Conservation (phyloP, 2,797 vertebrate species). For the Moxostoma hubbsi region DNA sequence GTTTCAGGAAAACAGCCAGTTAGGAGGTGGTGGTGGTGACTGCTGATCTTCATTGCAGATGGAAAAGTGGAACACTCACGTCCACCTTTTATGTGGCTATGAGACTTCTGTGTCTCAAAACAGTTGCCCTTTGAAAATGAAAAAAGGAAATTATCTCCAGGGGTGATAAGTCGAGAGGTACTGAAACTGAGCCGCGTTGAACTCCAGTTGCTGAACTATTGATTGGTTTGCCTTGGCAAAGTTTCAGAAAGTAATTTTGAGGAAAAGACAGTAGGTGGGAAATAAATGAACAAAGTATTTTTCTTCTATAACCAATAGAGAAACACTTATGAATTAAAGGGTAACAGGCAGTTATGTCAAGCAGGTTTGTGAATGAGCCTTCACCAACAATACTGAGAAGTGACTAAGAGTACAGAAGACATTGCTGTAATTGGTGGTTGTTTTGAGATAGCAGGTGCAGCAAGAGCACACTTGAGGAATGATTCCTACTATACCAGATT, state of each 20-base stretch:
- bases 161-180: slow-evolving; percentile 45
- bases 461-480: slow-evolving; percentile 29
- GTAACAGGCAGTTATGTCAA: slow-evolving; percentile 55
- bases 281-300: slow-evolving; percentile 54
- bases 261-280: slow-evolving; percentile 19
- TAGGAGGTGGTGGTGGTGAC: neutral
- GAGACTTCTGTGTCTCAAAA: slow-evolving; percentile 18
- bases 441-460: slow-evolving; percentile 52
- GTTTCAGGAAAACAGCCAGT: neutral
- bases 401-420: slow-evolving; percentile 50
- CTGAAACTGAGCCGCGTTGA: slow-evolving; percentile 49
- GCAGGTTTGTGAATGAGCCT: slow-evolving; percentile 59
- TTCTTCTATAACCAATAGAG: slow-evolving; percentile 50
- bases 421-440: slow-evolving; percentile 52
- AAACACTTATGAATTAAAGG: slow-evolving; percentile 59
- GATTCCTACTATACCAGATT: slow-evolving; percentile 39
- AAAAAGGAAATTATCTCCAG: slow-evolving; percentile 47
- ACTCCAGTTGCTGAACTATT: slow-evolving; percentile 64
- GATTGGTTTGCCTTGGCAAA: slow-evolving; percentile 62
- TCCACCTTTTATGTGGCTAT: slow-evolving; percentile 3
- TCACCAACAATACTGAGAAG: slow-evolving; percentile 56
- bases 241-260: slow-evolving; percentile 62
- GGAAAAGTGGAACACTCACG: neutral
- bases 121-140: slow-evolving; percentile 35
- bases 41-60: neutral